These are phyloP conservation scores for Oscheius sp. DNA, from an alignment of 2,888 invertebrate genomes.

Conservation along the genomic window DNA sequence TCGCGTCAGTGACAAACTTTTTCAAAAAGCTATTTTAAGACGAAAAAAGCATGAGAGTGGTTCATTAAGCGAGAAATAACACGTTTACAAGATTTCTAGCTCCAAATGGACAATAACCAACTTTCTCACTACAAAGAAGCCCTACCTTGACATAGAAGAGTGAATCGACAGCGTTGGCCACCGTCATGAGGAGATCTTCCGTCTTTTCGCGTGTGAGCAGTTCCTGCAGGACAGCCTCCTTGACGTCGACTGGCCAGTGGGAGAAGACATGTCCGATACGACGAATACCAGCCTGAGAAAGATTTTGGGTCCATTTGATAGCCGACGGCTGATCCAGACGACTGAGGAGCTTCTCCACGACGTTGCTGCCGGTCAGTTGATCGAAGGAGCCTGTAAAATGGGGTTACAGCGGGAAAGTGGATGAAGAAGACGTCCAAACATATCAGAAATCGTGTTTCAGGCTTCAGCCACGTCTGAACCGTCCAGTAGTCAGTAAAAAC, in stretches of 20 bases:
- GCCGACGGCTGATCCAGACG: conserved; percentile 28
- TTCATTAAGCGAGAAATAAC: too few relatives aligned
- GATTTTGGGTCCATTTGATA: conserved; percentile 26
- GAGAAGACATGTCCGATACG: conserved; percentile 10
- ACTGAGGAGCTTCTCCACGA: conserved; percentile 15
- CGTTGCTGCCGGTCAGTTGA: conserved; percentile 6
- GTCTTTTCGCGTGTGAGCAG: conserved; percentile 5
- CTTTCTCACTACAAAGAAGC: background rate
- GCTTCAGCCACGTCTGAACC: too few relatives aligned
- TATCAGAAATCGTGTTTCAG: too few relatives aligned
- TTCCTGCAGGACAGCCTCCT: conserved; percentile 17
- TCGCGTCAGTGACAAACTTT: too few relatives aligned
- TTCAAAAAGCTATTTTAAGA: too few relatives aligned
- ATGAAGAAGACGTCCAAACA: too few relatives aligned
- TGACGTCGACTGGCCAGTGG: conserved; percentile 17
- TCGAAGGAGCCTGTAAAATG: conserved; percentile 27
- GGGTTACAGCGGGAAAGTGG: background rate
- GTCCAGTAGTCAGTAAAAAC: too few relatives aligned
- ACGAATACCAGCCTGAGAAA: conserved; percentile 1
- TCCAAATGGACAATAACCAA: too few relatives aligned
- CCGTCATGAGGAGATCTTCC: conserved; percentile 25
- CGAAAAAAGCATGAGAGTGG: too few relatives aligned
- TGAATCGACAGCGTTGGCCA: conserved; percentile 34
- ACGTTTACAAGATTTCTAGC: too few relatives aligned
- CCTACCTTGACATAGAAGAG: conserved; percentile 32